These are phyloP conservation scores for Bombyx mori DNA, from an alignment of 1,140 invertebrate genomes.

Conservation along the genomic window ASM3026992v2 NC_085130.1:5770001-5770500, in stretches of 20 bases:
- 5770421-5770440: slow-evolving; percentile 34
- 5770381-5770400: slow-evolving; percentile 50
- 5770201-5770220: slow-evolving; percentile 46
- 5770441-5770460: slow-evolving; percentile 65
- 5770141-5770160: slow-evolving; percentile 39
- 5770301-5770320: slow-evolving; percentile 62
- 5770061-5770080: slow-evolving; percentile 55
- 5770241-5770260: slow-evolving; percentile 62
- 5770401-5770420: slow-evolving; percentile 30
- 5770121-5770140: slow-evolving; percentile 47
- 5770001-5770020: slow-evolving; percentile 46
- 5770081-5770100: slow-evolving; percentile 35
- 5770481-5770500: slow-evolving; percentile 69
- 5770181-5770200: slow-evolving; percentile 36
- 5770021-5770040: slow-evolving; percentile 37
- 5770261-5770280: slow-evolving; percentile 62
- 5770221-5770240: slow-evolving; percentile 59
- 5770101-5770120: slow-evolving; percentile 46
- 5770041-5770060: slow-evolving; percentile 49
- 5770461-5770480: slow-evolving; percentile 59
- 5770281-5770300: slow-evolving; percentile 56
- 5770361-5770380: slow-evolving; percentile 61
- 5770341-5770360: slow-evolving; percentile 39
- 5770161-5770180: slow-evolving; percentile 29
- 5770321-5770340: slow-evolving; percentile 59